These are phyloP conservation scores for Neoniphon sammara DNA, from an alignment of 2,797 vertebrate species.

Conservation along the genomic window DNA sequence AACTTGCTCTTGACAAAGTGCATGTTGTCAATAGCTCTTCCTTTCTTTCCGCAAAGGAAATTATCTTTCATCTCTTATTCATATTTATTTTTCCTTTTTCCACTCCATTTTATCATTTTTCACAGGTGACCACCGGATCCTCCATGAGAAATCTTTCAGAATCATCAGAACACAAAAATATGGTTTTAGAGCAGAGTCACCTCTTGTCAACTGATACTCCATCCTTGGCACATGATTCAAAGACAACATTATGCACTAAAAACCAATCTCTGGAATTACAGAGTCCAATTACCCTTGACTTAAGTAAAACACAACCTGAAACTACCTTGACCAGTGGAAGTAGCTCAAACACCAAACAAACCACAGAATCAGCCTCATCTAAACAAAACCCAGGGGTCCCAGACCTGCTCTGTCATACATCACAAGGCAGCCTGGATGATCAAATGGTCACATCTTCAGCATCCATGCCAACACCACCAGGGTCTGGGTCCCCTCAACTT, in stretches of 20 bases:
- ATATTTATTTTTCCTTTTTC: conserved; percentile 54
- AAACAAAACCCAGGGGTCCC: conserved; percentile 43
- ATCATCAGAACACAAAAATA: conserved; percentile 59
- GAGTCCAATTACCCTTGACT: conserved; percentile 47
- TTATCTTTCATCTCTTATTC: conserved; percentile 30
- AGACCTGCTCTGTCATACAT: conserved; percentile 50
- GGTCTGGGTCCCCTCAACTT: conserved; percentile 62
- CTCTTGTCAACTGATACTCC: conserved; percentile 34
- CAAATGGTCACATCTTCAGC: conserved; percentile 42
- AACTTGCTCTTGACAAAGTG: conserved; percentile 36
- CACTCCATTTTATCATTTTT: conserved; percentile 76
- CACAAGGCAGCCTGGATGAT: conserved; percentile 46
- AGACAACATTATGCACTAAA: conserved; percentile 34
- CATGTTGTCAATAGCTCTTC: conserved; percentile 59
- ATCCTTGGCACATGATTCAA: conserved; percentile 34
- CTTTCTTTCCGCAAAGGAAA: conserved; percentile 33
- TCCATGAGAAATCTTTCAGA: conserved; percentile 70
- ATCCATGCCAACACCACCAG: conserved; percentile 40
- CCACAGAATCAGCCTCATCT: conserved; percentile 24
- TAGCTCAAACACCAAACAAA: conserved; percentile 31
- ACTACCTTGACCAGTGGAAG: conserved; percentile 29
- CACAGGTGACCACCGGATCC: conserved; percentile 74
- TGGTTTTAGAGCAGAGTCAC: conserved; percentile 53
- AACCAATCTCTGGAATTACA: conserved; percentile 47
- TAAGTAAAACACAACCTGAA: conserved; percentile 53